Evolutionary conservation across 2,113 vertebrate genomes (phyloP).

Genomic region (Gorsachius goisagi): DNA sequence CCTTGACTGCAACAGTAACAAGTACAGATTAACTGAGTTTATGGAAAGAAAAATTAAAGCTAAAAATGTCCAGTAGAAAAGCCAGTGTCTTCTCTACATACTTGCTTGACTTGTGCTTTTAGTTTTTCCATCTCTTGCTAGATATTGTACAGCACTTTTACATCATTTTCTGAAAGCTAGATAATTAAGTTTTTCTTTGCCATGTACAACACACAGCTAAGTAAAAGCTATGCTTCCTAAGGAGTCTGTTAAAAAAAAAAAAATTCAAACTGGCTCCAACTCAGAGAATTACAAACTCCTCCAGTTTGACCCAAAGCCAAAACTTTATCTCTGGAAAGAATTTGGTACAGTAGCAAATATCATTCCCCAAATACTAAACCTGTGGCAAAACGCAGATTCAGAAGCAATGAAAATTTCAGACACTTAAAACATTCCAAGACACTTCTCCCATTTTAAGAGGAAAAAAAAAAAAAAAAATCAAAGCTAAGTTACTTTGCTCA

Average conservation of each 20-base stretch:
- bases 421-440: not conserved
- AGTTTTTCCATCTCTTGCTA: not conserved
- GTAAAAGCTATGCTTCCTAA: not conserved
- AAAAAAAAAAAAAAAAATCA: not conserved
- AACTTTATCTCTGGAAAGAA: not conserved
- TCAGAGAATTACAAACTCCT: not conserved
- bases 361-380: not conserved
- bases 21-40: not conserved
- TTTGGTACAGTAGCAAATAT: not conserved
- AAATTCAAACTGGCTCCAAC: not conserved
- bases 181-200: not conserved
- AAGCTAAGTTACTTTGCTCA: not conserved
- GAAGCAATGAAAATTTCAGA: not conserved
- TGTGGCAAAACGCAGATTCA: not conserved
- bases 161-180: not conserved
- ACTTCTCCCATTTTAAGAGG: not conserved
- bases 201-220: not conserved
- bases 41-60: not conserved
- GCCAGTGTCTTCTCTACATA: not conserved
- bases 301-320: not conserved
- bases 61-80: not conserved
- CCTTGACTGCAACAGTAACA: not conserved
- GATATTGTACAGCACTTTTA: not conserved
- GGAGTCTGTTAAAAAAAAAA: not conserved
- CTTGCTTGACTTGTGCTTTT: not conserved